Percentiles rank a stretch among this genome's conserved stretches.
Evolutionary conservation across 2,797 vertebrate genomes (phyloP).

Genomic region (Mycteria americana): DNA sequence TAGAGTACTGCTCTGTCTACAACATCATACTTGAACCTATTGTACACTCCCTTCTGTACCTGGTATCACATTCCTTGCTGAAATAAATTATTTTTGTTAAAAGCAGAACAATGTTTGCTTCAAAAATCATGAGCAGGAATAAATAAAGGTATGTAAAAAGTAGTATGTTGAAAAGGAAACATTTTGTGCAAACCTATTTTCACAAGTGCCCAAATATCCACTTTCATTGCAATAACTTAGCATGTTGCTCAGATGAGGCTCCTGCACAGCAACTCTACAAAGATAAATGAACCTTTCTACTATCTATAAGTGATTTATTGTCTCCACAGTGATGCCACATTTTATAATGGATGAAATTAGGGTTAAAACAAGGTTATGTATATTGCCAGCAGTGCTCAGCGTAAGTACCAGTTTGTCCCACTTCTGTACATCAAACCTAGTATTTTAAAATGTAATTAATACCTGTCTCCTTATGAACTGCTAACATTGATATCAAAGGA

Average conservation of each 20-base stretch:
- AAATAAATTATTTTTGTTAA: background rate
- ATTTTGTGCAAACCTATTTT: background rate
- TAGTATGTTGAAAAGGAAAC: background rate
- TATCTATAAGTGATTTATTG: conserved; percentile 38
- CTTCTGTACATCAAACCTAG: background rate
- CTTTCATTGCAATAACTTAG: background rate
- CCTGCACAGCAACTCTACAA: background rate
- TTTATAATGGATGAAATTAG: conserved; percentile 39
- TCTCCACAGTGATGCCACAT: background rate
- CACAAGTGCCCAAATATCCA: background rate
- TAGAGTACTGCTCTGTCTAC: background rate
- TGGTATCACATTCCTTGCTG: background rate
- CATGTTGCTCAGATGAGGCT: background rate
- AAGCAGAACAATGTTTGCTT: background rate
- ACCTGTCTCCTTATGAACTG: background rate
- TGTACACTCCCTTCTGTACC: background rate
- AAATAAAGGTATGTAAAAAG: background rate
- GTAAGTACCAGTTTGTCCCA: background rate
- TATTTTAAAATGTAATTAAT: conserved; percentile 42
- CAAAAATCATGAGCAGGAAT: background rate
- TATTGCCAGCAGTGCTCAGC: background rate
- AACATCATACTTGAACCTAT: background rate
- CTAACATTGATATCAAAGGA: background rate
- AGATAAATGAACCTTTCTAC: conserved; percentile 27
- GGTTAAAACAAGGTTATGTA: conserved; percentile 37